A percentile compares a stretch with the other conserved stretches of the same genome.
Conservation (phyloP, 2,113 vertebrate species). For the Nycticryphes semicollaris region DNA sequence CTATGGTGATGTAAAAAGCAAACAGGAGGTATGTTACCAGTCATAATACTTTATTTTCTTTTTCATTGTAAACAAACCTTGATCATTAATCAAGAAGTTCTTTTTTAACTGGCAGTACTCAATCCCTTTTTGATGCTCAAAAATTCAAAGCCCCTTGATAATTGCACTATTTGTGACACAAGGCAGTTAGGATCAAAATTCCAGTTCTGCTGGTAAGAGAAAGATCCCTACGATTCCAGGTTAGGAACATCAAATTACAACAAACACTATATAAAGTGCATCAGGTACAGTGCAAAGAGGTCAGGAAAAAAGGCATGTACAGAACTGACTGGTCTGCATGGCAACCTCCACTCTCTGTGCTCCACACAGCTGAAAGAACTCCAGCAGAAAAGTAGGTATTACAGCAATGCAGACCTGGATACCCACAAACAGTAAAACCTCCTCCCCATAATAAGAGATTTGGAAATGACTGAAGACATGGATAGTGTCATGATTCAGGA, state of each 20-base stretch:
- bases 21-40: background rate
- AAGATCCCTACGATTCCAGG: slow-evolving; percentile 22
- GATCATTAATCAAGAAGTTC: background rate
- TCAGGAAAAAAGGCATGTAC: slow-evolving; percentile 38
- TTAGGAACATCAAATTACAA: slow-evolving; percentile 38
- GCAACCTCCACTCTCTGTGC: background rate
- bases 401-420: background rate
- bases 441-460: background rate
- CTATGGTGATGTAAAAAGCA: background rate
- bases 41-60: slow-evolving; percentile 57
- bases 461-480: background rate
- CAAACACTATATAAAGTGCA: slow-evolving; percentile 76
- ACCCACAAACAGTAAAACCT: background rate
- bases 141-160: background rate
- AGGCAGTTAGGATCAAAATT: slow-evolving; percentile 46
- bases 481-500: background rate
- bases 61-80: slow-evolving; percentile 42
- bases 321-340: background rate
- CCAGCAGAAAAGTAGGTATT: background rate
- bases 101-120: slow-evolving; percentile 29
- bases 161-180: background rate
- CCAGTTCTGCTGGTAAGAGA: slow-evolving; percentile 55
- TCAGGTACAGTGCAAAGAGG: slow-evolving; percentile 77
- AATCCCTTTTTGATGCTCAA: slow-evolving; percentile 29
- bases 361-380: background rate